Evolutionary conservation across 2,797 vertebrate species (phyloP).

Genomic region (Sphenodon punctatus): DNA sequence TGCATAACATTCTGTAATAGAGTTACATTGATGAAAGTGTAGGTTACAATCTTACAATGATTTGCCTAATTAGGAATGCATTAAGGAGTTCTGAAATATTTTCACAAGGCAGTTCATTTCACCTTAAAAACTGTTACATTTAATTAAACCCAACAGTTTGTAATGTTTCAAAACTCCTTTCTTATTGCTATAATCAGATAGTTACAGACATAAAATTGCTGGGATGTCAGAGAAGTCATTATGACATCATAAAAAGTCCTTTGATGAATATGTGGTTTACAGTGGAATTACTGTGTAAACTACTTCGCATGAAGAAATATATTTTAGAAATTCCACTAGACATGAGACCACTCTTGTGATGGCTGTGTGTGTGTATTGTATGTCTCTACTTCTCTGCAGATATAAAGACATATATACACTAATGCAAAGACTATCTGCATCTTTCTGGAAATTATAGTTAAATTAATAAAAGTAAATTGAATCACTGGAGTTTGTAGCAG

Average conservation of each 20-base stretch:
- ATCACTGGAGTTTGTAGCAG: conserved; percentile 76
- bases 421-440: conserved; percentile 62
- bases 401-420: conserved; percentile 45
- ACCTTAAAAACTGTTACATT: conserved; percentile 64
- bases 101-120: conserved; percentile 51
- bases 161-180: conserved; percentile 64
- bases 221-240: conserved; percentile 63
- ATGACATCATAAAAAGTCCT: conserved; percentile 54
- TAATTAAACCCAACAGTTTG: conserved; percentile 71
- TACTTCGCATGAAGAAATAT: conserved; percentile 70
- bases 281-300: conserved; percentile 73
- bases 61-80: conserved; percentile 71
- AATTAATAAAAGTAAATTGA: conserved; percentile 78
- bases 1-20: conserved; percentile 69
- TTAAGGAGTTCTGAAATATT: conserved; percentile 72
- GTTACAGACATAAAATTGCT: conserved; percentile 66
- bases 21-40: conserved; percentile 73
- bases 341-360: conserved; percentile 20
- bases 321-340: conserved; percentile 69
- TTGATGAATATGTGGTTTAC: conserved; percentile 50
- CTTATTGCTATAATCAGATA: conserved; percentile 51
- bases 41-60: conserved; percentile 75
- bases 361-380: conserved; percentile 36
- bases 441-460: conserved; percentile 73
- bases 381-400: neutral